These are phyloP conservation scores for Saccostrea cuccullata DNA, from an alignment of 1,140 invertebrate genomes.

Conservation along the genomic window DNA sequence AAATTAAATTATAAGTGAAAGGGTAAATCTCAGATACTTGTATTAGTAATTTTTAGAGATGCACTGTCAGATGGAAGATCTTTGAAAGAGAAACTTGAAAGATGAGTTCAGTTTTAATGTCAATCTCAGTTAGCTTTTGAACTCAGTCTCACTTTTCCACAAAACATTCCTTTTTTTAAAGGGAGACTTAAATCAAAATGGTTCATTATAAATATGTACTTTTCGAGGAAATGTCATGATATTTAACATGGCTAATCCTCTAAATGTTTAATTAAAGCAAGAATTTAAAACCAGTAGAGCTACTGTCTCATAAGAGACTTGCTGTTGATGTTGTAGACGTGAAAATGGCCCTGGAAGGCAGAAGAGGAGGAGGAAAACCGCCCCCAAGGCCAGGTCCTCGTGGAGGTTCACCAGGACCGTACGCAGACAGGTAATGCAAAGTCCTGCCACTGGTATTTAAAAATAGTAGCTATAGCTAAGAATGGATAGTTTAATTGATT, in stretches of 20 bases:
- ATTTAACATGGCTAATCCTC: too few relatives aligned
- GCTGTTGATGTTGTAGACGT: conserved; percentile 78
- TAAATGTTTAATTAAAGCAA: background rate
- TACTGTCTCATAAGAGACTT: background rate
- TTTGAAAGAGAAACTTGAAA: too few relatives aligned
- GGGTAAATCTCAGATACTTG: background rate
- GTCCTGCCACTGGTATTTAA: background rate
- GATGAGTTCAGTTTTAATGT: too few relatives aligned
- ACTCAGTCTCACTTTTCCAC: too few relatives aligned
- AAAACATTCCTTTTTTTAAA: too few relatives aligned
- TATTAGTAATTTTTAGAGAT: too few relatives aligned
- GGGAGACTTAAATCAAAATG: too few relatives aligned
- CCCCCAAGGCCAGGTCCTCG: conserved; percentile 11
- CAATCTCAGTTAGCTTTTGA: too few relatives aligned
- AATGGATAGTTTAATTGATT: background rate
- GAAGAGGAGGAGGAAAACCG: conserved; percentile 57
- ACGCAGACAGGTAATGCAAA: background rate
- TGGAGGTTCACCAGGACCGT: background rate
- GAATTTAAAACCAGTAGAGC: background rate
- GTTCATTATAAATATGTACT: too few relatives aligned
- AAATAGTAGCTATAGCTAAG: background rate
- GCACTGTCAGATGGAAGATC: too few relatives aligned
- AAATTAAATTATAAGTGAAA: background rate
- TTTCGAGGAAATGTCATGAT: too few relatives aligned
- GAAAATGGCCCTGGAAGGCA: conserved; percentile 81